phyloP scores from a whole-genome alignment of 2,888 invertebrate species.

The Leptopilina syphax region DNA sequence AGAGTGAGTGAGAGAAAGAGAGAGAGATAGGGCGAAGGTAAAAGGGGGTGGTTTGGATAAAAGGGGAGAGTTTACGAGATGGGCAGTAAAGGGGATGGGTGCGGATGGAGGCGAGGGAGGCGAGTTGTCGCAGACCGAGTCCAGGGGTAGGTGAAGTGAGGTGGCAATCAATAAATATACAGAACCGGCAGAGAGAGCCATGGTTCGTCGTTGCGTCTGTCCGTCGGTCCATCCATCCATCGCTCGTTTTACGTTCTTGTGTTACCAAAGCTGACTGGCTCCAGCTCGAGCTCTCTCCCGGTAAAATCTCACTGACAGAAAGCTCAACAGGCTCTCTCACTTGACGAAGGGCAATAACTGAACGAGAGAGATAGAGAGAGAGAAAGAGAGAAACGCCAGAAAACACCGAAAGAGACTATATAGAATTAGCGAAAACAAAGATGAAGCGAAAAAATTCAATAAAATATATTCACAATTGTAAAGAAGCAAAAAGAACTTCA shows the following conservation, averaged over 20 bases:
- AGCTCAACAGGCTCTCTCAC: slow-evolving; percentile 45
- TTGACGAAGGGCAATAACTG: slow-evolving; percentile 6
- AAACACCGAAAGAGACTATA: no score
- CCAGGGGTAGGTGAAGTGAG: slow-evolving; percentile 70
- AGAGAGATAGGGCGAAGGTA: slow-evolving; percentile 43
- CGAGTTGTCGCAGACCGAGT: slow-evolving; percentile 54
- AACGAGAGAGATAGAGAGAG: background rate
- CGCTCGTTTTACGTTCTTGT: slow-evolving; percentile 61
- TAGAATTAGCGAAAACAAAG: no score
- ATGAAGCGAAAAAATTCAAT: no score
- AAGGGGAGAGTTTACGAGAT: slow-evolving; percentile 41
- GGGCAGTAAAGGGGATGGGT: slow-evolving; percentile 44
- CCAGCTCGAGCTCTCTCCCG: slow-evolving; percentile 12
- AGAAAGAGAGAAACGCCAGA: slow-evolving; percentile 3
- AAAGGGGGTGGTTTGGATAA: slow-evolving; percentile 26
- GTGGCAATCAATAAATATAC: slow-evolving; percentile 77
- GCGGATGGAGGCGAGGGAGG: slow-evolving; percentile 18
- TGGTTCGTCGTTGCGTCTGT: slow-evolving; percentile 62
- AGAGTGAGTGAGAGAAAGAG: slow-evolving; percentile 40
- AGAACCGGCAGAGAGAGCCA: slow-evolving; percentile 66
- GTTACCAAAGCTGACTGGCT: slow-evolving; percentile 62
- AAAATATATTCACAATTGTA: no score
- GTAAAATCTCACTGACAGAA: slow-evolving; percentile 38
- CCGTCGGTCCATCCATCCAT: slow-evolving; percentile 54
- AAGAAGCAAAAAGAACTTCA: no score